Evolutionary conservation across 2,797 vertebrate genomes (phyloP).

Genomic region (Okamejei kenojei): DNA sequence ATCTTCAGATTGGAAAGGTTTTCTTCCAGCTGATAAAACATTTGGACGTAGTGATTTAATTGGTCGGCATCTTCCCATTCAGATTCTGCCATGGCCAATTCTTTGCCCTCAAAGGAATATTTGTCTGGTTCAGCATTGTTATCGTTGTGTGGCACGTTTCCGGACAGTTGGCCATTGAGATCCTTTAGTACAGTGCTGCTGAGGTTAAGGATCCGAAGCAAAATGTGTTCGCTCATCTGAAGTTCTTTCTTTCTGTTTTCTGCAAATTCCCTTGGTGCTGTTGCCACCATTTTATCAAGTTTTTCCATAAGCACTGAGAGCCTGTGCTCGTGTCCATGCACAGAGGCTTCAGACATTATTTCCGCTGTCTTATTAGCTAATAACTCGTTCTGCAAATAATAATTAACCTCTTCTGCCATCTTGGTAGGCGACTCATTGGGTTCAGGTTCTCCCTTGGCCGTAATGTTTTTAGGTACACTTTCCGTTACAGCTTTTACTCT

Average conservation of each 20-base stretch:
- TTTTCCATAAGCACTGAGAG: not conserved
- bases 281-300: not conserved
- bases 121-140: not conserved
- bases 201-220: not conserved
- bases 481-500: not conserved
- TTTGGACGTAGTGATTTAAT: not conserved
- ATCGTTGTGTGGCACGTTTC: no score
- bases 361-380: not conserved
- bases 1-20: conserved; percentile 9
- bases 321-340: not conserved
- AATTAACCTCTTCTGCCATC: not conserved
- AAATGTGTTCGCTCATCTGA: not conserved
- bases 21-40: not conserved
- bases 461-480: not conserved
- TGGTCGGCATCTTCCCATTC: not conserved
- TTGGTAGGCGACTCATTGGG: not conserved
- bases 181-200: not conserved
- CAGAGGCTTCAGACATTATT: not conserved
- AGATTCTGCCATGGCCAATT: not conserved
- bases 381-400: not conserved
- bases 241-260: not conserved
- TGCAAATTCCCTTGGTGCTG: not conserved
- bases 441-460: not conserved
- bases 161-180: not conserved
- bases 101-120: not conserved